These are phyloP conservation scores for Rhinella marina DNA, from an alignment of 2,797 vertebrate species.

Conservation along the genomic window DNA sequence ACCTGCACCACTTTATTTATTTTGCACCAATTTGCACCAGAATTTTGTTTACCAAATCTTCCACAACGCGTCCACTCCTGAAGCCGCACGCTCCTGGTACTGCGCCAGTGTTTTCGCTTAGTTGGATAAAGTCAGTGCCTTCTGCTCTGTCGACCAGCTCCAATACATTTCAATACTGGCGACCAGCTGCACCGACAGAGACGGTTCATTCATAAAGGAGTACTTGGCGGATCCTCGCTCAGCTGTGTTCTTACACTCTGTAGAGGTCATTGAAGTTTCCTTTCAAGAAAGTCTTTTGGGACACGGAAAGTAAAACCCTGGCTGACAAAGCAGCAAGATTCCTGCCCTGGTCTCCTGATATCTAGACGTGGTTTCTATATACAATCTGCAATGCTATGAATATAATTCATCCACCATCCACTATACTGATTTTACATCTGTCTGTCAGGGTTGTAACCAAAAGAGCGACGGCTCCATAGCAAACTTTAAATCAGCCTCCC, in stretches of 20 bases:
- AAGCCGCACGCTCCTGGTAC: too few relatives aligned
- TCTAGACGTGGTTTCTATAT: background rate
- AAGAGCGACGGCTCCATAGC: background rate
- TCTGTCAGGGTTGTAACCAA: background rate
- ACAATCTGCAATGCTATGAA: background rate
- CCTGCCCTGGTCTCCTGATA: slow-evolving; percentile 6
- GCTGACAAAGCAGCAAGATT: slow-evolving; percentile 12
- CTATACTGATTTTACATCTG: too few relatives aligned
- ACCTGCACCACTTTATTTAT: background rate
- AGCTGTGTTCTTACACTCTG: slow-evolving; percentile 24
- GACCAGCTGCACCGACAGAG: slow-evolving; percentile 27
- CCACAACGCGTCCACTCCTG: background rate
- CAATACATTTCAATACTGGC: background rate
- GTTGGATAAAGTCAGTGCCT: background rate
- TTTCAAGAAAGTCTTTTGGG: slow-evolving; percentile 38
- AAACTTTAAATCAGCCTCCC: background rate
- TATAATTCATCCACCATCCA: background rate
- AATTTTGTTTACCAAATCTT: background rate
- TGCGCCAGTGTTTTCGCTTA: background rate
- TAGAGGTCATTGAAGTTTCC: slow-evolving; percentile 53
- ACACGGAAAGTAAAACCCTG: slow-evolving; percentile 52
- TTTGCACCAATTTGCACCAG: background rate
- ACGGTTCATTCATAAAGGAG: slow-evolving; percentile 33
- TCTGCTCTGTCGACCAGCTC: background rate
- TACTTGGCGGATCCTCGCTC: slow-evolving; percentile 8